Evolutionary conservation across 2,797 vertebrate genomes (phyloP), one percentile per base, ranked within the genome.

Genomic region (Gymnopithys bicolor): DNA sequence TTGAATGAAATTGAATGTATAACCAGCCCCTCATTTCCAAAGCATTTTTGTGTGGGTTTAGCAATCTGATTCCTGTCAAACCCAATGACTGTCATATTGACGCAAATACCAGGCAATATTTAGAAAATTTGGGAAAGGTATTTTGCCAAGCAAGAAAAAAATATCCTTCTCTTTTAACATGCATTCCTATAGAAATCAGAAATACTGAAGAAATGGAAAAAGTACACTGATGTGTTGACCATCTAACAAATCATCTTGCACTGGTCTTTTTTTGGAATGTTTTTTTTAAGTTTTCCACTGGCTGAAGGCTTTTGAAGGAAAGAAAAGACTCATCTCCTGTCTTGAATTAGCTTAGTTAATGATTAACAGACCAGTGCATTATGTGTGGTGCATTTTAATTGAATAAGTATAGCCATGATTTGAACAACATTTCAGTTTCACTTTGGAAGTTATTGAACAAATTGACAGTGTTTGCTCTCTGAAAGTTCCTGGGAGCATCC

Each of bases 381-480:
- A 95, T 97, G 94, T 96, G 96, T 94, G 91, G 95, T 94, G 88
- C 5, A 0, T 93, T 95, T 94, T 97, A 97, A 97, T 97, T 97
- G 95, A 96, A 97, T 96, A 91, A 96, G 75, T 90, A 64, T 82
- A 97, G 94, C 96, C 95, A 97, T 96, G 95, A 96, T 97, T 97
- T 97, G 94, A 96, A 96, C 71, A 93, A 96, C 95, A 94, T 94
- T 96, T 95, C 95, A 89, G 95, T 97, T 97, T 97, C 95, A 91
- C 95, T 97, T 96, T 97, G 97, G 90, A 97, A 96, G 90, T 96
- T 96, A 95, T 96, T 96, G 95, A 97, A 96, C 91, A 93, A 96
- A 96, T 94, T 93, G 95, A 93, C 92, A 93, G 60, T 93, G 88
- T 94, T 97, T 96, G 87, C 89, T 95, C 90, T 96, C 93, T 3